Evolutionary conservation across 2,113 vertebrate genomes (phyloP), one percentile per base, ranked within the genome.

Genomic region (Mobula hypostoma): DNA sequence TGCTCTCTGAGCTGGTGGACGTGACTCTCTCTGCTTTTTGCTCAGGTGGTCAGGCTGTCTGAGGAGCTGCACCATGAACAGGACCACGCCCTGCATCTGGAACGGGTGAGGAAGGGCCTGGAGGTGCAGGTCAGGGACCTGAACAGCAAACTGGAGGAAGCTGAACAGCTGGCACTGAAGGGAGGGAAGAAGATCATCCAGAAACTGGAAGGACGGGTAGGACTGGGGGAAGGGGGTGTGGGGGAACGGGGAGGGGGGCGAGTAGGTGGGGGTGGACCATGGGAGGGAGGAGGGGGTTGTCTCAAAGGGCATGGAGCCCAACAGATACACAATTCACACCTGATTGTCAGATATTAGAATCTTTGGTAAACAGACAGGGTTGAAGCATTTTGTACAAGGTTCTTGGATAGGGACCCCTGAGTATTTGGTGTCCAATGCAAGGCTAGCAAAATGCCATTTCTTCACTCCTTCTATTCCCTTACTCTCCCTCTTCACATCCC

Each of bases 121-220:
- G 97, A 97, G 93, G 95, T 95, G 12, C 97, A 97, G 95, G 94
- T 97, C 77, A 97, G 97, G 94, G 97, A 97, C 78, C 96, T 97
- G 96, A 96, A 96, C 94, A 7, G 94, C 82, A 94, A 96, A 88
- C 95, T 97, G 95, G 97, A 97, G 0, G 97, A 97, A 95, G 97
- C 97, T 0, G 97, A 97, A 94, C 97, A 97, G 95, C 95, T 96
- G 95, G 96, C 96, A 32, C 95, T 97, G 94, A 97, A 97, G 94
- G 97, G 97, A 91, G 97, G 97, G 58, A 97, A 97, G 95, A 97
- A 97, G 95, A 96, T 97, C 95, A 97, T 97, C 85, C 97, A 97
- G 96, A 97, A 97, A 94, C 94, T 97, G 94, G 97, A 97, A 95
- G 96, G 95, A n/a, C 97, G 96, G 97, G 97, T 97, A 95, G 36